Evolutionary conservation across 2,797 vertebrate genomes (phyloP).

Genomic region (Silurus lanzhouensis): DNA sequence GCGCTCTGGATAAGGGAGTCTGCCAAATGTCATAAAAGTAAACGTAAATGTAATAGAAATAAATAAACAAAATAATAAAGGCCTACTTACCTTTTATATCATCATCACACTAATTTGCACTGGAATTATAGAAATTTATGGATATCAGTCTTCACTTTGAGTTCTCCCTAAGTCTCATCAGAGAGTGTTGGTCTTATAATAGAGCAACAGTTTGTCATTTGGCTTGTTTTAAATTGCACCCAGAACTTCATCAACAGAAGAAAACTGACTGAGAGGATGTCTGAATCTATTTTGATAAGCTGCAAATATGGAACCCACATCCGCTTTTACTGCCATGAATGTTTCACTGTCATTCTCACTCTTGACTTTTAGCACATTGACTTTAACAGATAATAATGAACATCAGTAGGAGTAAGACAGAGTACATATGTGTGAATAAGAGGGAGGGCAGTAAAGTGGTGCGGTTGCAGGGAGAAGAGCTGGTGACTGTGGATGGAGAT

Average conservation of each 20-base stretch:
- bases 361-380: not conserved
- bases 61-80: not conserved
- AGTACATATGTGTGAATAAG: no score
- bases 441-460: no score
- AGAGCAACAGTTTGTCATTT: not conserved
- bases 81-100: not conserved
- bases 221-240: slow-evolving; percentile 56
- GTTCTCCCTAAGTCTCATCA: slow-evolving; percentile 24
- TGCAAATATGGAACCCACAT: slow-evolving; percentile 10
- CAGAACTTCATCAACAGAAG: slow-evolving; percentile 4
- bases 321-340: not conserved
- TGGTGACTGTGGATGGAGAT: no score
- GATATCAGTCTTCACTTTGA: not conserved
- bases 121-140: not conserved
- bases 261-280: slow-evolving; percentile 12
- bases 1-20: no score
- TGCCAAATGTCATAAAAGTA: no score
- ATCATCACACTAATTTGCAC: slow-evolving; percentile 12
- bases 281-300: slow-evolving; percentile 35
- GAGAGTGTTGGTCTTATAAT: slow-evolving; percentile 22
- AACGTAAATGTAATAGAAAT: not conserved
- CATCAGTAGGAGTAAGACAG: no score
- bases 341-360: not conserved
- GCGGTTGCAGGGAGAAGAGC: no score
- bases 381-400: not conserved